Base-by-base conservation (phyloP, 2,888 invertebrate genomes). In the Trichopoda pennipes region DNA sequence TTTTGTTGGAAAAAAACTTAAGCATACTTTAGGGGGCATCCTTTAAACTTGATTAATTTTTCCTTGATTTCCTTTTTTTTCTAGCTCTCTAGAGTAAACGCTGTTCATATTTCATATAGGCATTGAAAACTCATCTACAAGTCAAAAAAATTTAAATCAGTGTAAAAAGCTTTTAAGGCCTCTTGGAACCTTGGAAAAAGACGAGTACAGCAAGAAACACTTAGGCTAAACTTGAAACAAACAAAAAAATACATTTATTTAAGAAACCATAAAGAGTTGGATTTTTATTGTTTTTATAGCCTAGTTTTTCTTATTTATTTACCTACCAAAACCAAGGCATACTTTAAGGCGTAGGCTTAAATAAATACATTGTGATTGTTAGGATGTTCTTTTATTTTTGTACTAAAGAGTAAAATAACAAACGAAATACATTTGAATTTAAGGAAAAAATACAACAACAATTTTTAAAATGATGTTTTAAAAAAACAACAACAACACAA, bases 401-500 rank as follows among this genome's bases (percentile, higher is more conserved):
- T n/a, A n/a, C n/a, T 7, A 21, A 74, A 44, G 23, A 63, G 38
- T 3, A 55, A 8, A 47, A 10, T n/a, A 28, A 9, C 12, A 38
- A 28, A 38, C 47, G 14, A 8, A 58, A 51, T 12, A 63, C 61
- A 72, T 56, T 4, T 44, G 47, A 4, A 12, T 17, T 49, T 21
- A 1, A 70, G 3, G 14, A 21, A 55, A 28, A 53, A 17, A 44
- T 4, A 17, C 19, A 21, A 28, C 14, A 8, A 19, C 32, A 21
- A 21, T 21, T 28, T 56, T 49, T 42, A 66, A 35, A 75, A 64
- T 55, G n/a, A 17, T n/a, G 63, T 74, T 60, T 60, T 78, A 63
- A 83, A 83, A 84, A 84, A 84, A 83, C 80, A 70, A 75, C 66
- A 79, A 80, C 78, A 84, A 80, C 83, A 81, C 83, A 81, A 81